These are phyloP conservation scores for Agrochola litura DNA, from an alignment of 2,888 invertebrate genomes.

Conservation along the genomic window DNA sequence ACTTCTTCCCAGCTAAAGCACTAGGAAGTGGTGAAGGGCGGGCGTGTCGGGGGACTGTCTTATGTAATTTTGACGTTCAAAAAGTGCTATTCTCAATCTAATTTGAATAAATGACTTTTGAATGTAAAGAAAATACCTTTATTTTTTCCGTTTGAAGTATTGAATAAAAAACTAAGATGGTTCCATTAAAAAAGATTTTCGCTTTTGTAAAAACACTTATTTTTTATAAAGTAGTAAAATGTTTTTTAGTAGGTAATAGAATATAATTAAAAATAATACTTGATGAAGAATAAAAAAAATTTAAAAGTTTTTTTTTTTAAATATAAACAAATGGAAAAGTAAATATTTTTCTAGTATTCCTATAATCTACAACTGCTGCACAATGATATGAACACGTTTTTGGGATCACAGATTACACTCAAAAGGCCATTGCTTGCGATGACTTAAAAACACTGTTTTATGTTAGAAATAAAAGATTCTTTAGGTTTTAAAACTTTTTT, in stretches of 20 bases:
- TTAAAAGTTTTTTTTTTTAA: neutral
- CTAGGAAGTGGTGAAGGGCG: neutral
- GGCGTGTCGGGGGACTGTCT: neutral
- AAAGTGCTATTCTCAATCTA: neutral
- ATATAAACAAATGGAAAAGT: neutral
- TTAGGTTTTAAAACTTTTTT: neutral
- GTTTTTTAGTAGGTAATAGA: neutral
- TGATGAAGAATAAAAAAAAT: neutral
- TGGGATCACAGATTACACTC: conserved; percentile 77
- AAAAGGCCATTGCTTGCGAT: conserved; percentile 63
- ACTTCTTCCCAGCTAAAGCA: neutral
- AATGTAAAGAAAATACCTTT: neutral
- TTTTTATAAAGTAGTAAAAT: neutral
- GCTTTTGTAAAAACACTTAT: neutral
- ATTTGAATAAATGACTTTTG: neutral
- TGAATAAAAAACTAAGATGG: neutral
- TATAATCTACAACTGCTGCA: conserved; percentile 48
- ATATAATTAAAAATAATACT: neutral
- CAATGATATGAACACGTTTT: conserved; percentile 80
- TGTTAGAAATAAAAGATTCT: neutral
- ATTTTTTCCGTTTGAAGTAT: neutral
- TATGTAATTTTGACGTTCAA: neutral
- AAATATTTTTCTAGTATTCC: conserved; percentile 4
- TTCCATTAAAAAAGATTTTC: neutral
- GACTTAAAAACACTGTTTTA: conserved; percentile 53